Base-by-base conservation (phyloP, 1,140 invertebrate species). In the Drosophila ogumai region DNA sequence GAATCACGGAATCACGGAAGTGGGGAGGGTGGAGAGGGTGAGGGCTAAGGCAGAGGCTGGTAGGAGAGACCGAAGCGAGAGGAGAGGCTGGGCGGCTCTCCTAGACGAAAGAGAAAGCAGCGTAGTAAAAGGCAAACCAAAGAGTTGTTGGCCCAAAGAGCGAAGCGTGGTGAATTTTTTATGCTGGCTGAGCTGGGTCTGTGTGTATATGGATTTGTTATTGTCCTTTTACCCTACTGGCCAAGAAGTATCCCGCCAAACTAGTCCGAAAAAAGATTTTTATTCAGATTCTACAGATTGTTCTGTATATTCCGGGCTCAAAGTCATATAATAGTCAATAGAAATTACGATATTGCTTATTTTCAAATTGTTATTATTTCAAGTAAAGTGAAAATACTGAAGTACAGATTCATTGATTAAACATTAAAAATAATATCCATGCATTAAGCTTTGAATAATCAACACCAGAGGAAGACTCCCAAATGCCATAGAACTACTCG, bases 121-220 rank as follows among this genome's bases (percentile, higher is more conserved):
- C 47, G 19, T 77, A 55, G 56, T 57, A 64, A 47, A 38, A 61
- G 67, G 56, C 73, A 52, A 52, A 25, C 43, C 77, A 87, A 87
- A 82, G 79, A 87, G 84, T 88, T 86, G 59, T 54, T 52, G 47
- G 17, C 75, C 49, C 79, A 63, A 79, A 80, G 79, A 88, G 84
- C 72, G 66, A 8, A 80, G 65, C 61, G 84, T 87, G 84, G 84
- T 87, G 84, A 87, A 59, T 87, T 84, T 80, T 71, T 64, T 65
- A 40, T 54, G 36, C 40, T 50, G 43, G 8, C 55, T 36, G 40
- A 56, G 25, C 28, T 76, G 47, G 31, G n/a, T 46, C 59, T 75
- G 59, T 82, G 44, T 59, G 28, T 64, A 46, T 76, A 56, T 66
- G 43, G 36, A 50, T 74, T 55, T 81, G 78, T 76, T 78, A 67